These are phyloP conservation scores for Gymnosoma rotundatum DNA, from an alignment of 2,888 invertebrate species.

Conservation along the genomic window DNA sequence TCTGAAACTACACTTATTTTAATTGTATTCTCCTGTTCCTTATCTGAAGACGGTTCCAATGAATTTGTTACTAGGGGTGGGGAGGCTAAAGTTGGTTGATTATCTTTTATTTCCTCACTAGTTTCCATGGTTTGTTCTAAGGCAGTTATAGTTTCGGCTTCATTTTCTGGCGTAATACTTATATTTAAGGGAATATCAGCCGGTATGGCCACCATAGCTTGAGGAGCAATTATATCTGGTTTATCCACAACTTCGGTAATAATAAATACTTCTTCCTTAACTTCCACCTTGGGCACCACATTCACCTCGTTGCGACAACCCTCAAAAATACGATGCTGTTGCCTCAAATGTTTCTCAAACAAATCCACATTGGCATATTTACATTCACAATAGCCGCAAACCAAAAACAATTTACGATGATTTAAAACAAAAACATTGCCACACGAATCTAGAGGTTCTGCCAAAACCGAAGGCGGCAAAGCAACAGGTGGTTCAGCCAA, in stretches of 20 bases:
- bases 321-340: constrained; percentile 76
- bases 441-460: constrained; percentile 74
- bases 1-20: neutral
- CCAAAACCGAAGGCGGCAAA: constrained; percentile 46
- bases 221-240: constrained; percentile 72
- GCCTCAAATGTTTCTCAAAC: constrained; percentile 76
- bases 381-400: constrained; percentile 76
- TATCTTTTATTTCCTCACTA: neutral
- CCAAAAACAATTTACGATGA: constrained; percentile 72
- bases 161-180: constrained; percentile 67
- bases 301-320: constrained; percentile 66
- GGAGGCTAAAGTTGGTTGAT: neutral
- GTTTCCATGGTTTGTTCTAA: neutral
- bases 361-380: constrained; percentile 75
- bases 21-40: neutral
- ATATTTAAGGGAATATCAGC: constrained; percentile 55
- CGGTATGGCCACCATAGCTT: constrained; percentile 73
- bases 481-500: constrained; percentile 51
- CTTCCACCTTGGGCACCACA: constrained; percentile 69
- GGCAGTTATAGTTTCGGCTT: neutral
- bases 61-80: neutral
- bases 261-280: constrained; percentile 69
- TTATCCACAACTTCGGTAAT: constrained; percentile 70
- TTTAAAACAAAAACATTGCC: constrained; percentile 76
- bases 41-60: neutral